phyloP scores from a whole-genome alignment of 2,113 vertebrate species.

The Anhinga anhinga region DNA sequence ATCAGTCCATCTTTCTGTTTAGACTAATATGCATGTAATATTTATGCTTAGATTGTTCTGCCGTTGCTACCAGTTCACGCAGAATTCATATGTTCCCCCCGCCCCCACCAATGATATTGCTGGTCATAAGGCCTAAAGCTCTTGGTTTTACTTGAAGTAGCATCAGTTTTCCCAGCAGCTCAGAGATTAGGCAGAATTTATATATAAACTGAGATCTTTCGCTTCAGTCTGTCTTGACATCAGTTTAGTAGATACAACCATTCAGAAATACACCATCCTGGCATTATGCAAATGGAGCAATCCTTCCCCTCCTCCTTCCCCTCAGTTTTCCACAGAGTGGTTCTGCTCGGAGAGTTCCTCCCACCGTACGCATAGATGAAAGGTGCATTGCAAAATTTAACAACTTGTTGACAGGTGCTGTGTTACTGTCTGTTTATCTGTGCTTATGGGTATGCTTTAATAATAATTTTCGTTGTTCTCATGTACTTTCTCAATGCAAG shows the following conservation, averaged over 20 bases:
- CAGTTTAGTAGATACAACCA: neutral
- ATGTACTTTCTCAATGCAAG: neutral
- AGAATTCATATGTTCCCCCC: accelerated
- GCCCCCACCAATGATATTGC: accelerated
- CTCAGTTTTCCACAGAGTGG: neutral
- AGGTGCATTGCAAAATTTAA: neutral
- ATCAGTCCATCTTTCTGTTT: neutral
- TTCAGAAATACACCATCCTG: neutral
- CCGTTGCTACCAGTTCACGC: neutral
- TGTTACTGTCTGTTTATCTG: neutral
- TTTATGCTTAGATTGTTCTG: neutral
- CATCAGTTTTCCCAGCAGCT: neutral
- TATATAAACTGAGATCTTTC: neutral
- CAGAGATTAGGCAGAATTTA: neutral
- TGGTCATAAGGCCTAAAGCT: neutral
- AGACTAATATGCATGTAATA: neutral
- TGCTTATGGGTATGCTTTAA: neutral
- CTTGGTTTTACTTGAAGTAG: neutral
- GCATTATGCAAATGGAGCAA: neutral
- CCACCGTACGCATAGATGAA: accelerated
- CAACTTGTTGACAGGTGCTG: neutral
- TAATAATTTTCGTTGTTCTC: neutral
- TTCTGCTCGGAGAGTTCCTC: neutral
- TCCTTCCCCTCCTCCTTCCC: neutral
- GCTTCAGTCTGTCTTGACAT: neutral